These are phyloP conservation scores for Macropodus opercularis DNA, from an alignment of 2,797 vertebrate genomes.

Conservation along the genomic window DNA sequence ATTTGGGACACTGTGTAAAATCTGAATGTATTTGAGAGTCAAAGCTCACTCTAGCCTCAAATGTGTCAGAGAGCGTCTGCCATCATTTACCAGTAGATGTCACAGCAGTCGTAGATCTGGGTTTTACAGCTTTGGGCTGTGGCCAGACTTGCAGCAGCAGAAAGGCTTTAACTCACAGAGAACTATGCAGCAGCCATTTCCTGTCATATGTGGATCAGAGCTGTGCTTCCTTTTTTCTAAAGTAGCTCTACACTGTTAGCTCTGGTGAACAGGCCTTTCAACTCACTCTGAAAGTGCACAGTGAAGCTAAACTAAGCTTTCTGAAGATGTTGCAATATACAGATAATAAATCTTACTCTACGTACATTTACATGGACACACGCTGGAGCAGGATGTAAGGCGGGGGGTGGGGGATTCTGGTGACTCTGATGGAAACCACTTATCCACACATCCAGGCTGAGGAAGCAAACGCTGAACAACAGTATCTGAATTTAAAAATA, in stretches of 20 bases:
- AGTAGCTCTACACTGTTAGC: constrained; percentile 12
- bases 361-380: too few relatives aligned
- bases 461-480: constrained; percentile 41
- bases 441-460: constrained; percentile 46
- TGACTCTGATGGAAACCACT: constrained; percentile 36
- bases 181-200: constrained; percentile 64
- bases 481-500: constrained; percentile 39
- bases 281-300: not conserved
- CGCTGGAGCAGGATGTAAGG: constrained; percentile 53
- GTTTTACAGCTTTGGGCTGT: constrained; percentile 12
- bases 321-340: too few relatives aligned
- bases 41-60: too few relatives aligned
- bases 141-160: constrained; percentile 49
- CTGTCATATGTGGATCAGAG: constrained; percentile 45
- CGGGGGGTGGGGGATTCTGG: constrained; percentile 28
- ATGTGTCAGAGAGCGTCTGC: not conserved
- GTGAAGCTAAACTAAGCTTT: not conserved
- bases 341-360: not conserved
- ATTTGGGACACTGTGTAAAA: too few relatives aligned
- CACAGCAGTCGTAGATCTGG: constrained; percentile 23
- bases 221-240: constrained; percentile 51
- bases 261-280: not conserved
- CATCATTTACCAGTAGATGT: constrained; percentile 56
- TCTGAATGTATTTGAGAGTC: too few relatives aligned
- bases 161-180: constrained; percentile 41